A percentile compares a stretch with the other conserved stretches of the same genome.
phyloP scores from a whole-genome alignment of 1,140 invertebrate species.

The Acyrthosiphon pisum region DNA sequence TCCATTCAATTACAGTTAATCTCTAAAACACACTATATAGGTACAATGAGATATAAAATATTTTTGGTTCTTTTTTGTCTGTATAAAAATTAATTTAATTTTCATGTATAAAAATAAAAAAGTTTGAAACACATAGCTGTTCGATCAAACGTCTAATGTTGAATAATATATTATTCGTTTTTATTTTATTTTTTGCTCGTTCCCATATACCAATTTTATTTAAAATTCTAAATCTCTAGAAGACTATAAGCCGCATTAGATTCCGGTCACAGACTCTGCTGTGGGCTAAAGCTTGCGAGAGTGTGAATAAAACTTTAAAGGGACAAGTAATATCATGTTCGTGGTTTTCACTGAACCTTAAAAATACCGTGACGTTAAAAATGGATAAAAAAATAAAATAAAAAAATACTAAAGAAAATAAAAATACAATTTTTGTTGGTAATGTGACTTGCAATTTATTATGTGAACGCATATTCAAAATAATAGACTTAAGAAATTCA shows the following conservation, averaged over 20 bases:
- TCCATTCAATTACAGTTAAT: not conserved
- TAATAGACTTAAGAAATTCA: no score
- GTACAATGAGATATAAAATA: not conserved
- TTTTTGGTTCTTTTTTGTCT: not conserved
- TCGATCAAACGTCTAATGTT: not conserved
- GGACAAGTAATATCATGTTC: not conserved
- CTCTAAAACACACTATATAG: not conserved
- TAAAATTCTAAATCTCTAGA: not conserved
- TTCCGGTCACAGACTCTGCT: not conserved
- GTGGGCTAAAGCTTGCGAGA: not conserved
- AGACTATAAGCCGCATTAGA: not conserved
- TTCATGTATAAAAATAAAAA: not conserved
- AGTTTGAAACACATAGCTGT: not conserved
- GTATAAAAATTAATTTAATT: not conserved
- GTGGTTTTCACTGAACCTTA: not conserved
- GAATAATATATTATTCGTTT: conserved; percentile 15
- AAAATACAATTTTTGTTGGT: no score
- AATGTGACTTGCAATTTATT: no score
- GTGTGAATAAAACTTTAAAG: conserved; percentile 31
- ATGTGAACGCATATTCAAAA: no score
- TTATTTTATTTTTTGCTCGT: not conserved
- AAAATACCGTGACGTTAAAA: not conserved
- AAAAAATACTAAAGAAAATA: no score
- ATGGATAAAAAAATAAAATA: no score
- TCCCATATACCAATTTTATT: not conserved